phyloP scores from a whole-genome alignment of 2,888 invertebrate genomes.

The Macrostomum cliftonense region DNA sequence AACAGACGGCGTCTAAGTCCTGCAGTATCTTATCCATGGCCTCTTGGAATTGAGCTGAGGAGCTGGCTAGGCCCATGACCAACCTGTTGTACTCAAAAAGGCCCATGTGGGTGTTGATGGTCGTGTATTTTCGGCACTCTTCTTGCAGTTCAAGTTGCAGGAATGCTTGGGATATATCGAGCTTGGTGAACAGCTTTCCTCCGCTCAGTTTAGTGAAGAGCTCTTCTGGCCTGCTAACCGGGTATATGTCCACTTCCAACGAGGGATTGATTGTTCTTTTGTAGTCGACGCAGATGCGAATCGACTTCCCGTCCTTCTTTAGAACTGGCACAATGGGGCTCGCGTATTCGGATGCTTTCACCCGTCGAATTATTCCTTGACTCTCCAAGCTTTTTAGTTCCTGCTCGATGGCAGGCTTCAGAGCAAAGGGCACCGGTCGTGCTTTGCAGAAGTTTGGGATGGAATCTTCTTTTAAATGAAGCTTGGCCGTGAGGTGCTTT shows the following conservation, averaged over 20 bases:
- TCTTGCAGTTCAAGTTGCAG: constrained; percentile 8
- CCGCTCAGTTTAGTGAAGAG: neutral
- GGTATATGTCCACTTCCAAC: constrained; percentile 2
- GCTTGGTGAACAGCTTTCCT: constrained; percentile 3
- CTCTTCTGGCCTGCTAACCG: constrained; percentile 5
- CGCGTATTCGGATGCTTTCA: constrained; percentile 6
- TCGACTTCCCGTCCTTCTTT: constrained; percentile 1
- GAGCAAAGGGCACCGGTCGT: too few relatives aligned
- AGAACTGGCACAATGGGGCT: constrained; percentile 10
- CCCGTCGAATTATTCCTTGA: neutral
- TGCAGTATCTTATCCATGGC: constrained; percentile 11
- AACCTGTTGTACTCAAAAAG: constrained; percentile 7
- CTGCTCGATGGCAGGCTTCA: too few relatives aligned
- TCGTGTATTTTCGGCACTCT: neutral
- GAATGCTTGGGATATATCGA: constrained; percentile 9
- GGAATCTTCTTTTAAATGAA: too few relatives aligned
- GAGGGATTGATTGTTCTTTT: too few relatives aligned
- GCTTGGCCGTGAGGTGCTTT: too few relatives aligned
- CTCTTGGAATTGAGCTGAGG: constrained; percentile 5
- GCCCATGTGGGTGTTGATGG: constrained; percentile 9
- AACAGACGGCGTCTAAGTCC: too few relatives aligned
- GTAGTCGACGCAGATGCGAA: too few relatives aligned
- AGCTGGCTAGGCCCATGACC: constrained; percentile 5
- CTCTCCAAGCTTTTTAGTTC: too few relatives aligned
- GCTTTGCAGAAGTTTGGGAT: too few relatives aligned